Base-by-base conservation (phyloP, 2,888 invertebrate genomes). In the Vanessa cardui region DNA sequence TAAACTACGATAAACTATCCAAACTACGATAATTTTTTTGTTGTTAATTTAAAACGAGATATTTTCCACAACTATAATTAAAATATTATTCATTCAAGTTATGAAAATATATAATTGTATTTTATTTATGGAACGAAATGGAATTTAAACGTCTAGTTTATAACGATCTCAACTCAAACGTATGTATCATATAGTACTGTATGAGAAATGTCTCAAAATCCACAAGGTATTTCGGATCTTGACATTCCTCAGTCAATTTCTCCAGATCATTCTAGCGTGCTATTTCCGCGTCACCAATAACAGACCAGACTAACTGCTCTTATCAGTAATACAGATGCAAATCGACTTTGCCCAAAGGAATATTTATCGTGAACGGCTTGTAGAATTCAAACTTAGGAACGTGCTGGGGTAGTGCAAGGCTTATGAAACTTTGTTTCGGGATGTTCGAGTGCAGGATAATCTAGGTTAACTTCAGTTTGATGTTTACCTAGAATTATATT, bases 291-390 rank as follows among this genome's bases (percentile, higher is more conserved):
- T 68, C 68, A 52, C 62, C 62, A 44, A 60, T 64, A 56, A 59
- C 64, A 56, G 64, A 47, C 16, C 62, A 39, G 68, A 64, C 59
- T 64, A 64, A 68, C 64, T 75, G 76, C 76, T 79, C 76, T 78
- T 74, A 78, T 77, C 74, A 75, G 79, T 76, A 79, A 80, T 80
- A 80, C 79, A 82, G 78, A 83, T 84, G 83, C 81, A 83, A 83
- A 83, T 84, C 74, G 67, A 64, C 75, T 74, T 69, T 64, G 79
- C 76, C 81, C 76, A 81, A 78, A 81, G 81, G 78, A 81, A 81
- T 80, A 79, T 81, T 82, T 82, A 81, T 76, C 71, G 68, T 46
- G 70, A 65, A 26, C 71, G 75, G 73, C 75, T 77, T 71, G 74
- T 68, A 73, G 76, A 75, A 78, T 70, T 73, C 74, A 68, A 75